phyloP scores from a whole-genome alignment of 1,140 invertebrate genomes.

The Macrosteles quadrilineatus region DNA sequence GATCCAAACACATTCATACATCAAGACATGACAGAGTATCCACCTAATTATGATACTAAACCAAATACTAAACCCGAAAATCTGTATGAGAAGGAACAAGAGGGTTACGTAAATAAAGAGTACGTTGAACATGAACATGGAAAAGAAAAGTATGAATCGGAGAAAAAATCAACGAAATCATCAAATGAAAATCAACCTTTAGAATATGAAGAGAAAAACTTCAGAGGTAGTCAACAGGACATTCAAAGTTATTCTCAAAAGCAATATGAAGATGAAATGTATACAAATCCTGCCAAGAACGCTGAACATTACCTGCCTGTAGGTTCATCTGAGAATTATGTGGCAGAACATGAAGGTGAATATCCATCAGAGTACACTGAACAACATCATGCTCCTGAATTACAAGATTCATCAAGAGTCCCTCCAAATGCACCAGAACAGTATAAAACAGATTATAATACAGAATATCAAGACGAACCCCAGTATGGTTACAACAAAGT shows the following conservation, averaged over 20 bases:
- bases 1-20: no score
- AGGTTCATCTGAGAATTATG: not conserved
- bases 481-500: not conserved
- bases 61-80: no score
- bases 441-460: not conserved
- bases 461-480: not conserved
- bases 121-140: not conserved
- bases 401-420: not conserved
- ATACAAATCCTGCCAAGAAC: not conserved
- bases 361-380: not conserved
- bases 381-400: not conserved
- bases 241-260: not conserved
- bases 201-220: not conserved
- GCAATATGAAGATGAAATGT: not conserved
- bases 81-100: not conserved
- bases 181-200: not conserved
- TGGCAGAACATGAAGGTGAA: not conserved
- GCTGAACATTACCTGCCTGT: not conserved
- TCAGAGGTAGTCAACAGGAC: not conserved
- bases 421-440: not conserved
- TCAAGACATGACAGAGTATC: no score
- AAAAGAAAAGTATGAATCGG: not conserved
- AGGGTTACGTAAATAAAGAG: not conserved
- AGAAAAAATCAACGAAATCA: not conserved
- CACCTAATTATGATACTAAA: no score